Evolutionary conservation across 1,140 invertebrate species (phyloP).

Genomic region (Diplogasteroides magnus): DNA sequence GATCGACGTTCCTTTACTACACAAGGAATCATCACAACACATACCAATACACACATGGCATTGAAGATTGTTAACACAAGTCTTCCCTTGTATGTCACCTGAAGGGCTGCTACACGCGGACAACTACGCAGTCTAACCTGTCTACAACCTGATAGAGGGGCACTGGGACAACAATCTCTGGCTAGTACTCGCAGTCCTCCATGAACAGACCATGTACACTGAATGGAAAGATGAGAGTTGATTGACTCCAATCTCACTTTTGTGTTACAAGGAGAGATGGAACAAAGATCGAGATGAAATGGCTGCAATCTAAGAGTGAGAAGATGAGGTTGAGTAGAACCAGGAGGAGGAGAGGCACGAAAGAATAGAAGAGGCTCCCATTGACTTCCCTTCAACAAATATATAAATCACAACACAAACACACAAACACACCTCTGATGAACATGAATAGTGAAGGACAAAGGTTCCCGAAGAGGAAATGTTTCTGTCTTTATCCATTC

Average conservation of each 20-base stretch:
- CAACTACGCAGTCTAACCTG: constrained; percentile 26
- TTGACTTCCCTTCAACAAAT: no score
- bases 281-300: constrained; percentile 14
- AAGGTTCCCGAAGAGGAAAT: no score
- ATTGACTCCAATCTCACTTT: constrained; percentile 3
- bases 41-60: constrained; percentile 37
- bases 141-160: constrained; percentile 14
- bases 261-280: constrained; percentile 6
- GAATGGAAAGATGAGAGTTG: constrained; percentile 22
- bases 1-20: constrained; percentile 41
- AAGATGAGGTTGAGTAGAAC: no score
- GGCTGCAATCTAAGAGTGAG: constrained; percentile 8
- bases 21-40: constrained; percentile 36
- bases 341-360: no score
- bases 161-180: constrained; percentile 24
- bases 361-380: no score
- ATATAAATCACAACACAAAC: no score
- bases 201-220: constrained; percentile 41
- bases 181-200: constrained; percentile 33
- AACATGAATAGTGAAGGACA: no score
- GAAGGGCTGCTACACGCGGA: background rate
- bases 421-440: no score
- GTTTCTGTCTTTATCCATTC: no score
- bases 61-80: constrained; percentile 35
- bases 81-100: constrained; percentile 5